Base-by-base conservation (phyloP, 2,113 vertebrate genomes). In the Sorex araneus region DNA sequence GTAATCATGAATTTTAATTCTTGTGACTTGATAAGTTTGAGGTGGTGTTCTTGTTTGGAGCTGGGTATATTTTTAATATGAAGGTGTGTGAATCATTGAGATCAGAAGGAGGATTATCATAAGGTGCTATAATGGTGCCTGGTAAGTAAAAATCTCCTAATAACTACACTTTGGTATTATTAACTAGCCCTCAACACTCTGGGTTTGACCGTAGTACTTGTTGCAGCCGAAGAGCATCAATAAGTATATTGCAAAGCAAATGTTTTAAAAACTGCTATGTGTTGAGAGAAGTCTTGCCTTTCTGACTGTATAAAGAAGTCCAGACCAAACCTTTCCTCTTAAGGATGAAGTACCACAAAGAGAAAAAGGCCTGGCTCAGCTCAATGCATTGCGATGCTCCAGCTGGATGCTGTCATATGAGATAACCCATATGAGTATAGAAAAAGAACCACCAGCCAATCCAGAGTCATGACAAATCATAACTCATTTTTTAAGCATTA, bases 391-490 rank as follows among this genome's bases (percentile, higher is more conserved):
- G 23, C n/a, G 60, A 5, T 25, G n/a, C 45, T 5, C 30, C 6
- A 40, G 4, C 28, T 18, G 2, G 43, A 30, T 2, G 12, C 6
- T 28, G 3, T 40, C 16, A 64, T 4, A 8, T 7, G 25, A 11
- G 3, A n/a, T 0, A 32, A 10, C 8, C 4, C 21, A 0, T 2
- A 0, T 15, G 25, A 19, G 7, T 3, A 30, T 54, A 81, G 8
- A 6, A 13, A 34, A 23, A 73, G 13, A 0, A 6, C 34, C 23
- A 13, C 6, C 71, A 66, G 27, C 12, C 40, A 50, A 19, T 8
- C 50, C 13, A 8, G 13, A 74, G 15, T 36, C 19, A 1, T 2
- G 25, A 82, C 4, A 57, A 27, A 2, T 18, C 16, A 69, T 9
- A 32, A 23, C 4, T 47, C 28, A 3, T 43, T 45, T 2, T 77